Evolutionary conservation across 2,797 vertebrate genomes (phyloP), one percentile per base, ranked within the genome.

Genomic region (Novumbra hubbsi): DNA sequence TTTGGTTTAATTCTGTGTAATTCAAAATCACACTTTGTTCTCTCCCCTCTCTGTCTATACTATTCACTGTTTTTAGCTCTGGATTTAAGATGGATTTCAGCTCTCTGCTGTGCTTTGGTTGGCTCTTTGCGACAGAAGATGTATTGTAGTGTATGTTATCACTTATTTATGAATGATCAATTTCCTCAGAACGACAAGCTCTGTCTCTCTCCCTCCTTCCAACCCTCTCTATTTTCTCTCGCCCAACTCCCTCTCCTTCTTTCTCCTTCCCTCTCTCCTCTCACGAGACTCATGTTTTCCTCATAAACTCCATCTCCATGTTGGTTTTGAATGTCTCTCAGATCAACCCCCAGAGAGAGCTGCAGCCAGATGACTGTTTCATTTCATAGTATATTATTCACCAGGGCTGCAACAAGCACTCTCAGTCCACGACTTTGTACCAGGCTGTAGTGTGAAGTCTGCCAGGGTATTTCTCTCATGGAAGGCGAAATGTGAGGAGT

Each of bases 241-340:
- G 16, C 50, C 17, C 17, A 28, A 0, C 55, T 57, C 55, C 3
- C n/a, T 24, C 55, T 8, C 34, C 32, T 32, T 32, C 34, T 3
- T 7, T 24, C 55, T 52, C 15, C 19, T 19, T 2, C 16, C 5
- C 24, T 24, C 41, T 52, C 38, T 38, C 30, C 28, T 78, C 78
- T 80, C 5, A 7, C 85, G 4, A 19, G 82, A 82, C 81, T 80
- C 52, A 12, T 68, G 68, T 75, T 84, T 67, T 71, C 71, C 64
- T 73, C n/a, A 55, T 78, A 1, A 1, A 65, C 60, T 78, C 62
- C 66, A 73, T 57, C 52, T 52, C 30, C 12, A 45, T 45, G 41
- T 45, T 45, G 41, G 41, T 45, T 45, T 45, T 45, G 12, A 45
- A 45, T 14, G 62, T 34, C 0, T 74, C 68, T 19, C 30, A 17